Evolutionary conservation across 2,113 vertebrate species (phyloP).

Genomic region (Varanus salvator): DNA sequence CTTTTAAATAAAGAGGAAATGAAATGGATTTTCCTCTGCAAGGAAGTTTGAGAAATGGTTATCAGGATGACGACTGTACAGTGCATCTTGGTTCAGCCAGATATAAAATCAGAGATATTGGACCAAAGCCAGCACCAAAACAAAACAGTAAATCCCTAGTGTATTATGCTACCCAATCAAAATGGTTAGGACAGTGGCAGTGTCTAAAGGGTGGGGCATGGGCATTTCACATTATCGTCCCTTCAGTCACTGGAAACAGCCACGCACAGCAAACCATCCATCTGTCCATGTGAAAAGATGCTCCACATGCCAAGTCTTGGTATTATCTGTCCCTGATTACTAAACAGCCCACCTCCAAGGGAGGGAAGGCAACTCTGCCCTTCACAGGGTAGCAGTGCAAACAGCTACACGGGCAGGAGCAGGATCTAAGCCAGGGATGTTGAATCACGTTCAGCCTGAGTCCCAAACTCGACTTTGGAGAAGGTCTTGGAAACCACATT

Average conservation of each 20-base stretch:
- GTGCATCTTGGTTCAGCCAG: neutral
- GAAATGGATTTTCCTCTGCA: neutral
- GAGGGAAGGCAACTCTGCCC: neutral
- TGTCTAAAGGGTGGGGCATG: no score
- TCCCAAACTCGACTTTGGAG: no score
- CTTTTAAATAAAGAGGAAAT: neutral
- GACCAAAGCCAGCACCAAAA: neutral
- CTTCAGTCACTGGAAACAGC: no score
- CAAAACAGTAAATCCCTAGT: neutral
- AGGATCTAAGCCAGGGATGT: neutral
- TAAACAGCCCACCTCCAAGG: neutral
- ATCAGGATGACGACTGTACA: neutral
- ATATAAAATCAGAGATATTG: neutral
- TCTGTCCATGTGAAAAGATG: neutral
- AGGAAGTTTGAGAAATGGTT: neutral
- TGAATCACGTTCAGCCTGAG: neutral
- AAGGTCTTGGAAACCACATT: no score
- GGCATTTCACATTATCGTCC: neutral
- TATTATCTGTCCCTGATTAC: neutral
- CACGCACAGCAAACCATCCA: neutral
- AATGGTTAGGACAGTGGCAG: neutral
- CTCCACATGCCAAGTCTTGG: neutral
- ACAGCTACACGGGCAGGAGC: no score
- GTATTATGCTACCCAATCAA: neutral
- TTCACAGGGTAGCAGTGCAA: no score